phyloP scores from a whole-genome alignment of 2,888 invertebrate genomes.

The Rhamphomyia laevipes region DNA sequence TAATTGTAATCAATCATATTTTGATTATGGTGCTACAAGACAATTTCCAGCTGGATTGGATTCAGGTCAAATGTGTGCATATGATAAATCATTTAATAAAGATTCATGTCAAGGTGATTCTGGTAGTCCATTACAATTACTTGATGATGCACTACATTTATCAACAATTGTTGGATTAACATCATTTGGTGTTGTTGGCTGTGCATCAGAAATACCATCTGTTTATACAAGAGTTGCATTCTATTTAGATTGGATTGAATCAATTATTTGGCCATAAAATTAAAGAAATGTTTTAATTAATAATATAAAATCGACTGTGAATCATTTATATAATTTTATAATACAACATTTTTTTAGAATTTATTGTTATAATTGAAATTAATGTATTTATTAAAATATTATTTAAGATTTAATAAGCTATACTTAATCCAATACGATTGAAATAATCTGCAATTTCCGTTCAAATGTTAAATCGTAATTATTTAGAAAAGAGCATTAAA shows the following conservation, averaged over 20 bases:
- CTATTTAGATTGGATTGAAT: constrained; percentile 31
- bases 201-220: constrained; percentile 27
- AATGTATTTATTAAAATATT: too few species aligned
- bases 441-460: too few species aligned
- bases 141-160: constrained; percentile 21
- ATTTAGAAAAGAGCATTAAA: too few species aligned
- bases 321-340: not conserved
- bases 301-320: not conserved
- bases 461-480: too few species aligned
- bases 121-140: constrained; percentile 28
- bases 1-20: constrained; percentile 20
- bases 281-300: too few species aligned
- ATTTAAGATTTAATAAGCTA: too few species aligned
- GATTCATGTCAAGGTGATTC: constrained; percentile 33
- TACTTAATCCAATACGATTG: too few species aligned
- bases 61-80: constrained; percentile 19
- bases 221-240: constrained; percentile 30
- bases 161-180: constrained; percentile 28
- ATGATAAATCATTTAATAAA: constrained; percentile 14
- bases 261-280: constrained; percentile 26
- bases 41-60: not conserved
- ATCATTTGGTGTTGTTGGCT: constrained; percentile 28
- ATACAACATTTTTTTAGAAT: too few species aligned
- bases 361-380: too few species aligned
- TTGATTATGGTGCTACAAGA: constrained; percentile 13